A percentile compares a stretch with the other conserved stretches of the same genome.
phyloP scores from a whole-genome alignment of 2,113 vertebrate genomes.

The Psephotus haematonotus region DNA sequence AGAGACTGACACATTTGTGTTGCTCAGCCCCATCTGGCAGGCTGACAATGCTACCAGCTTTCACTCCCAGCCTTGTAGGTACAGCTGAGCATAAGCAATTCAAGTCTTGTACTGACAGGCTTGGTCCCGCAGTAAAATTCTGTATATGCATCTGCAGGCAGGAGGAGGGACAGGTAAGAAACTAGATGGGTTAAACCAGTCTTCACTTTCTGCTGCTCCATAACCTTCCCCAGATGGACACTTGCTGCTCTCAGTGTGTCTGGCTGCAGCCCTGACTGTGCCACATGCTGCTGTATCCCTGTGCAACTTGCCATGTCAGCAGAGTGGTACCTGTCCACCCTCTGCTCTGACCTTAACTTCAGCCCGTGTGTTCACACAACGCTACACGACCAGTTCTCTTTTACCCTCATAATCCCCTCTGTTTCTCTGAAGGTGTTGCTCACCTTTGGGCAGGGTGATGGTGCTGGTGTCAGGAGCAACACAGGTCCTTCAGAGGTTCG shows the following conservation, averaged over 20 bases:
- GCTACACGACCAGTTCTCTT: background rate
- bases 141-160: background rate
- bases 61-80: background rate
- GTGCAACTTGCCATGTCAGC: background rate
- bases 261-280: background rate
- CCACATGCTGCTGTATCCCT: background rate
- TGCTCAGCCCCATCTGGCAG: background rate
- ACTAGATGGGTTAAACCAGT: background rate
- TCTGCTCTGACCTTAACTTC: background rate
- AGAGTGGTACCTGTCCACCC: background rate
- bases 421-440: background rate
- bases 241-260: background rate
- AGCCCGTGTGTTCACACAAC: background rate
- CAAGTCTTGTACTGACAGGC: background rate
- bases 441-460: background rate
- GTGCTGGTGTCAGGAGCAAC: accelerated
- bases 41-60: background rate
- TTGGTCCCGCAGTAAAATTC: background rate
- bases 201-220: background rate
- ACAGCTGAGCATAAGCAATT: background rate
- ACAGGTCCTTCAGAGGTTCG: background rate
- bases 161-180: background rate
- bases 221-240: background rate
- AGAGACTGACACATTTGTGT: background rate
- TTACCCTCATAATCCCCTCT: background rate